Conservation (phyloP, 2,888 invertebrate species). For the Acheta domesticus region DNA sequence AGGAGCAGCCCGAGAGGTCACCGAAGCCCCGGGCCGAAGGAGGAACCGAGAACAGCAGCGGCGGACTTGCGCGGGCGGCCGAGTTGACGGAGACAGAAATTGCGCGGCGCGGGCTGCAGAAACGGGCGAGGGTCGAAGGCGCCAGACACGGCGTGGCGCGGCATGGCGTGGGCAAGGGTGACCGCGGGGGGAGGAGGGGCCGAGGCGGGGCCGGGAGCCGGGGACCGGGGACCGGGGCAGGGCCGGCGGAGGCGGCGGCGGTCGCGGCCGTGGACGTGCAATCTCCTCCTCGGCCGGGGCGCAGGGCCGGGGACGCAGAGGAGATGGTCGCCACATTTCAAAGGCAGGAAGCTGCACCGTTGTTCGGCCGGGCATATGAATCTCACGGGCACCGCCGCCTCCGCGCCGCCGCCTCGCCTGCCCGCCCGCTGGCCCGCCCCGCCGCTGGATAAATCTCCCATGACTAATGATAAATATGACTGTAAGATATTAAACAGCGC, state of each 20-base stretch:
- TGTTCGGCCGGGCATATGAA: slow-evolving; percentile 1
- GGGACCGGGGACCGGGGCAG: slow-evolving; percentile 1
- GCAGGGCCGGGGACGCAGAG: neutral
- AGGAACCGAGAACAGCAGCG: no score
- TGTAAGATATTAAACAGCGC: slow-evolving; percentile 18
- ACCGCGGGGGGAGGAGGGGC: neutral
- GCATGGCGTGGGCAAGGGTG: no score
- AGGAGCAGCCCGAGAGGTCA: no score
- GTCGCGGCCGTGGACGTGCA: slow-evolving; percentile 1
- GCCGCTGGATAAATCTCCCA: slow-evolving; percentile 18
- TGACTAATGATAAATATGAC: slow-evolving; percentile 18
- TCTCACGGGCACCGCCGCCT: neutral
- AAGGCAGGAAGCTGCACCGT: slow-evolving; percentile 18
- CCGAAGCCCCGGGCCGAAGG: no score
- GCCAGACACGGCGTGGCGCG: neutral
- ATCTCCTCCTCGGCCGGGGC: neutral
- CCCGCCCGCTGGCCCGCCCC: neutral
- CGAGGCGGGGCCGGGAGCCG: neutral
- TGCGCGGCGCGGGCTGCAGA: no score
- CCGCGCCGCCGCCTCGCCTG: neutral
- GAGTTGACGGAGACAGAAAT: no score
- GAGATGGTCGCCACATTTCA: slow-evolving; percentile 18
- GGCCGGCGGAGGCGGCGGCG: neutral
- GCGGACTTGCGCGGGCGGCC: no score
- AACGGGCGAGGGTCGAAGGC: no score